A percentile compares a stretch with the other conserved stretches of the same genome.
These are phyloP conservation scores for Aphodius granarius DNA, from an alignment of 2,888 invertebrate species.

Conservation along the genomic window DNA sequence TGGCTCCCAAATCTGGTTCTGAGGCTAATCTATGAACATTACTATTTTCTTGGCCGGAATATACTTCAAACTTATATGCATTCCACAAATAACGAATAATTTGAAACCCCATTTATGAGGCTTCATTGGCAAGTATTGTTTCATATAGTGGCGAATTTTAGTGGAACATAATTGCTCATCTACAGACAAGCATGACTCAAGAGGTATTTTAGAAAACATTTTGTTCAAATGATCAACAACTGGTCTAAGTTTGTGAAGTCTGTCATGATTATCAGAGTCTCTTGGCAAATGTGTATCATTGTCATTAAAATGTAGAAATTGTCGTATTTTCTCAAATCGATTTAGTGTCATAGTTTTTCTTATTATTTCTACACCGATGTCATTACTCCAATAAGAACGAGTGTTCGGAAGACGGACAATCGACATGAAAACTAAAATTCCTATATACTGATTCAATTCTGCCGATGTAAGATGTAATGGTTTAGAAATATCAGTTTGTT, in stretches of 20 bases:
- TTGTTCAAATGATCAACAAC: background rate
- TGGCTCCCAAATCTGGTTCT: conserved; percentile 18
- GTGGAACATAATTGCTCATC: conserved; percentile 1
- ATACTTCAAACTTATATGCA: conserved; percentile 26
- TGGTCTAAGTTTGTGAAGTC: background rate
- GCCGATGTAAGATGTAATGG: too few relatives aligned
- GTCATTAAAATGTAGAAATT: background rate
- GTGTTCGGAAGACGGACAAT: background rate
- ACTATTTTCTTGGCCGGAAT: conserved; percentile 29
- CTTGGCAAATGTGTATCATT: background rate
- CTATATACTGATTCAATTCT: background rate
- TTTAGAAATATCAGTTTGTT: too few relatives aligned
- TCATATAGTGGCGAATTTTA: background rate
- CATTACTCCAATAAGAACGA: background rate
- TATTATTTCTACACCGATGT: background rate
- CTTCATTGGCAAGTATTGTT: background rate
- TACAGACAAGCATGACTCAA: background rate
- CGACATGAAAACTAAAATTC: background rate
- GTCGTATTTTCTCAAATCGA: background rate
- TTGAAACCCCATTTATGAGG: background rate
- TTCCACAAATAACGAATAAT: too few relatives aligned
- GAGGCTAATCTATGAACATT: background rate
- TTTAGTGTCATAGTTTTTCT: background rate
- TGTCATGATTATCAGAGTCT: background rate
- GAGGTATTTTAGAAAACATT: background rate